Evolutionary conservation across 1,140 invertebrate genomes (phyloP).

Genomic region (Drosophila lini): DNA sequence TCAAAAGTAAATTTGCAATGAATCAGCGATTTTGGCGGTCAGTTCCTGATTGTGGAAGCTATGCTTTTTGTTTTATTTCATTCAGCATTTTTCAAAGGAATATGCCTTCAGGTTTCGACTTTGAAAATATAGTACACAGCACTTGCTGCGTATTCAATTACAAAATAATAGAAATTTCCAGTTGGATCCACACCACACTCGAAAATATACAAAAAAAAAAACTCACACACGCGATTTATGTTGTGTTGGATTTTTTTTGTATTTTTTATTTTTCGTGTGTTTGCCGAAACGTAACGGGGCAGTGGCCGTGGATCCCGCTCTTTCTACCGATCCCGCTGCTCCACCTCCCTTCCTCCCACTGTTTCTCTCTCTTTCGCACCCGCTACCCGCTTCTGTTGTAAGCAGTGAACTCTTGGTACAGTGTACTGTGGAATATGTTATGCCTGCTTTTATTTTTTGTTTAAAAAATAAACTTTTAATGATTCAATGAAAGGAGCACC

Average conservation of each 20-base stretch:
- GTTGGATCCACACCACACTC: slow-evolving; percentile 62
- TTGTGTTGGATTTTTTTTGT: slow-evolving; percentile 23
- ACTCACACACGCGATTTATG: slow-evolving; percentile 43
- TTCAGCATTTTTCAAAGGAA: slow-evolving; percentile 9
- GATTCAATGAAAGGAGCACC: not conserved
- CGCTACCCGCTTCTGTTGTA: slow-evolving; percentile 35
- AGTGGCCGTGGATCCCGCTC: slow-evolving; percentile 73
- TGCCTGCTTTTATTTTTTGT: not conserved
- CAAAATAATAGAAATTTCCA: slow-evolving; percentile 79
- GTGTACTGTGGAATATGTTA: not conserved
- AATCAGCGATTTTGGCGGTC: slow-evolving; percentile 40
- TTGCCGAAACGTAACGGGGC: slow-evolving; percentile 82
- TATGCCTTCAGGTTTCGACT: slow-evolving; percentile 18
- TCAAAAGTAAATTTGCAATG: slow-evolving; percentile 26
- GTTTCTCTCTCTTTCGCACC: slow-evolving; percentile 29
- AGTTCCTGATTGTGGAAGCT: slow-evolving; percentile 1
- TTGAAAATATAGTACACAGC: slow-evolving; percentile 23
- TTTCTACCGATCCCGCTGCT: slow-evolving; percentile 35
- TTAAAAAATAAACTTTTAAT: not conserved
- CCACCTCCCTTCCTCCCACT: not conserved
- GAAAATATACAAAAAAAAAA: slow-evolving; percentile 30
- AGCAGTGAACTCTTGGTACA: slow-evolving; percentile 10
- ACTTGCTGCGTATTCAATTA: slow-evolving; percentile 71
- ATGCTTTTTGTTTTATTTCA: not conserved
- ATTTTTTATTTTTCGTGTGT: slow-evolving; percentile 49